Evolutionary conservation across 2,797 vertebrate species (phyloP), one percentile per base, ranked within the genome.

Genomic region (Myotis myotis): DNA sequence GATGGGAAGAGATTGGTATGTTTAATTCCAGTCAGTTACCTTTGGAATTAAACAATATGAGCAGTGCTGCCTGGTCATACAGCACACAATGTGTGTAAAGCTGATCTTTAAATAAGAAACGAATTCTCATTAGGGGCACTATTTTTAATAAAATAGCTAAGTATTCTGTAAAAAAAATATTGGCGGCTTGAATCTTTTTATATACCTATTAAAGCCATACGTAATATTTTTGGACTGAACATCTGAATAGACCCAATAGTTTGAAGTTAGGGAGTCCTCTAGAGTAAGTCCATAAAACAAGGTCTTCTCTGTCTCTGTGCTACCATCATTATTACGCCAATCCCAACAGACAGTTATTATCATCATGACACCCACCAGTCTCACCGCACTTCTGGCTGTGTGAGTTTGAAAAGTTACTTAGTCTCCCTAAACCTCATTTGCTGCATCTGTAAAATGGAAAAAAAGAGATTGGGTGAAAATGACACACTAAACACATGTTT

Each of bases 61-160:
- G 36, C 19, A 66, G 28, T 25, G 28, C 38, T 86, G 38, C 22
- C 64, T 95, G 33, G 28, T 62, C 71, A 38, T 8, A 53, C 30
- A 89, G 33, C 4, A 3, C 22, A 3, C 6, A 22, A 25, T 12
- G 15, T 20, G 36, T 53, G 30, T 22, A 68, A 75, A 78, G 15
- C 78, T 91, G 19, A 30, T 25, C 87, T 80, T 94, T 72, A 76
- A 72, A 60, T 86, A 19, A 66, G 33, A 76, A 83, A 89, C 23
- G 36, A 62, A 84, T 86, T 49, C 49, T 92, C n/a, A 16, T 30
- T 62, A 87, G 33, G 88, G 66, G 70, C 55, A 66, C 47, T 25
- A 55, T 76, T 93, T 90, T 92, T 79, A 91, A 75, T 93, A 75
- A 91, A 96, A 96, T 33, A 55, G 4, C 71, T 15, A 28, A 86